Conservation (phyloP, 2,797 vertebrate genomes). For the Phalanger gymnotis region DNA sequence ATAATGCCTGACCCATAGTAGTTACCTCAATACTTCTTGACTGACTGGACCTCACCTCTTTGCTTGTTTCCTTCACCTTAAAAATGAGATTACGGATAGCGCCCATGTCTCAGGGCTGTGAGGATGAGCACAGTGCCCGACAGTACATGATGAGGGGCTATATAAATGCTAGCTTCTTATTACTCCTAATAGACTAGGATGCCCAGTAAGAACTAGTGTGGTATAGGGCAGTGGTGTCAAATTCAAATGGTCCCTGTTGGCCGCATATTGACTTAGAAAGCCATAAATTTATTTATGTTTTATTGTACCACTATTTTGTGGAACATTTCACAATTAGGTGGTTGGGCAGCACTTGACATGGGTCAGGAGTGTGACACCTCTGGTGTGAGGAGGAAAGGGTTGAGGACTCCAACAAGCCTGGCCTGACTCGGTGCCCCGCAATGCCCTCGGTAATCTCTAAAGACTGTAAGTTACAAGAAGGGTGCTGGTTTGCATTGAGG, state of each 20-base stretch:
- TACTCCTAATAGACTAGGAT: neutral
- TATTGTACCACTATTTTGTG: neutral
- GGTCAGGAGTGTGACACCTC: neutral
- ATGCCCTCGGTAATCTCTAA: neutral
- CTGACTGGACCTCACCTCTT: neutral
- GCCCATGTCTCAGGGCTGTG: neutral
- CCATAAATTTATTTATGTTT: neutral
- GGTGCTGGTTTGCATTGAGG: neutral
- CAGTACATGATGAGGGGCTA: no score
- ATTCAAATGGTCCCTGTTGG: neutral
- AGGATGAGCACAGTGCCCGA: neutral
- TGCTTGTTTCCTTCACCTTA: neutral
- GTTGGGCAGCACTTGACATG: neutral
- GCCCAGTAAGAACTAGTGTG: neutral
- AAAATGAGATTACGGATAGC: neutral
- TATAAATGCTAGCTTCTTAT: neutral
- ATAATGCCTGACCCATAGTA: neutral
- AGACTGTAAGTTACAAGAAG: neutral
- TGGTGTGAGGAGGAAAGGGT: neutral
- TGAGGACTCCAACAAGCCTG: neutral
- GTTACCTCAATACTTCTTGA: neutral
- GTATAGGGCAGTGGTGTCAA: neutral
- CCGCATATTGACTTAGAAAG: neutral
- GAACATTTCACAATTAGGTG: neutral
- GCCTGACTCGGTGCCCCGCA: neutral